Percentiles rank a stretch among this genome's conserved stretches.
Conservation (phyloP, 1,140 invertebrate genomes). For the Druon quercuslanigerum region DNA sequence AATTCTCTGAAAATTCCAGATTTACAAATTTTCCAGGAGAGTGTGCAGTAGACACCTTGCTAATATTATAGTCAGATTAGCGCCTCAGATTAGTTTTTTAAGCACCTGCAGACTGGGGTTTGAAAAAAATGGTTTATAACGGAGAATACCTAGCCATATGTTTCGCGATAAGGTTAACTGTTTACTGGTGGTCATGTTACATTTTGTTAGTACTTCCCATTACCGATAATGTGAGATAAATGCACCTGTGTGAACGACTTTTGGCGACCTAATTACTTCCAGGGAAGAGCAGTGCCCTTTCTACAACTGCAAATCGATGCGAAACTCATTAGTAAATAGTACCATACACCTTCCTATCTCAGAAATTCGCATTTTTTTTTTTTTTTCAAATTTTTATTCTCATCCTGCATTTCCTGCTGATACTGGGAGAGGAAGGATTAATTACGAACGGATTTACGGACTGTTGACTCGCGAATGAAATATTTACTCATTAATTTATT, state of each 20-base stretch:
- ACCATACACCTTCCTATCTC: background rate
- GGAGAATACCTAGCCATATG: no score
- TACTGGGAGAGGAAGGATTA: constrained; percentile 6
- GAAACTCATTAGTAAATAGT: constrained; percentile 13
- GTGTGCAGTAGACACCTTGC: no score
- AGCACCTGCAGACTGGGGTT: background rate
- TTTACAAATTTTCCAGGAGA: no score
- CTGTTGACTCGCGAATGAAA: constrained; percentile 1
- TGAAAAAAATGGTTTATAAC: background rate
- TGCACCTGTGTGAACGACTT: background rate
- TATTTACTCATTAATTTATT: constrained; percentile 24
- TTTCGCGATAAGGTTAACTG: no score
- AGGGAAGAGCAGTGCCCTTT: background rate
- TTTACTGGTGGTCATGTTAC: no score
- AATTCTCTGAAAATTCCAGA: no score
- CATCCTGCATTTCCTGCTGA: constrained; percentile 19
- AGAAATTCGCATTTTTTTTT: background rate
- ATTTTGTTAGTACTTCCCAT: background rate
- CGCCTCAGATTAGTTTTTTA: no score
- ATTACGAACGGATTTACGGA: constrained; percentile 10
- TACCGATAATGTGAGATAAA: background rate
- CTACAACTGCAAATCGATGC: constrained; percentile 2
- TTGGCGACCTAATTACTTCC: constrained; percentile 20
- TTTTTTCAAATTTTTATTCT: constrained; percentile 1
- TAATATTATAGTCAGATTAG: no score